These are phyloP conservation scores for Gobionotothen gibberifrons DNA, from an alignment of 2,797 vertebrate genomes.

Conservation along the genomic window DNA sequence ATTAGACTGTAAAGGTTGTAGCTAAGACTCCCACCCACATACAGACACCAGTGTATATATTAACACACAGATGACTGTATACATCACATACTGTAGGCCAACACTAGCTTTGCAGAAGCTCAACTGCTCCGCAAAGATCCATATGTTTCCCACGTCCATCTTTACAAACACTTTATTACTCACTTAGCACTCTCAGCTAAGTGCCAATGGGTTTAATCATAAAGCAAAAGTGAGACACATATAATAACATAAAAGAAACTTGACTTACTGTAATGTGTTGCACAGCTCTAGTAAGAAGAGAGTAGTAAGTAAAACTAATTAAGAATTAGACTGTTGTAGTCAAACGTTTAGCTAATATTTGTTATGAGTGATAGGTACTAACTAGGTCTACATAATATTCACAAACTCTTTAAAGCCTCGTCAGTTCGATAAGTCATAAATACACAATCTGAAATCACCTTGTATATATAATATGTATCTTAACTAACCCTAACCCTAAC, in stretches of 20 bases:
- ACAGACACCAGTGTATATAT: conserved; percentile 4
- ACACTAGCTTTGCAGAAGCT: conserved; percentile 31
- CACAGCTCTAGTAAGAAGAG: too few relatives aligned
- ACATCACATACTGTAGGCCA: background rate
- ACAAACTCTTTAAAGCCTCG: too few relatives aligned
- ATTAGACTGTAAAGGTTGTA: background rate
- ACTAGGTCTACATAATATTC: too few relatives aligned
- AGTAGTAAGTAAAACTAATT: too few relatives aligned
- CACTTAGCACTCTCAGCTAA: conserved; percentile 41
- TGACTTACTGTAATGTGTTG: background rate
- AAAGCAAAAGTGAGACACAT: conserved; percentile 37
- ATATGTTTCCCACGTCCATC: conserved; percentile 32
- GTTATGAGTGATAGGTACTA: too few relatives aligned
- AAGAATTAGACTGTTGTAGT: too few relatives aligned
- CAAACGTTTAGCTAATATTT: too few relatives aligned
- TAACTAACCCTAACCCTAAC: too few relatives aligned
- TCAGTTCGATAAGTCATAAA: too few relatives aligned
- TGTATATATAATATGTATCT: too few relatives aligned
- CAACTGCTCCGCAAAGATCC: conserved; percentile 25
- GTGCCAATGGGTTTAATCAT: conserved; percentile 37
- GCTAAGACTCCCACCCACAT: conserved; percentile 9
- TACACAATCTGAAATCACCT: too few relatives aligned
- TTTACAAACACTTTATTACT: conserved; percentile 50
- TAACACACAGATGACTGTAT: background rate
- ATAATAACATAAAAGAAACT: conserved; percentile 46